phyloP scores from a whole-genome alignment of 2,888 invertebrate species.

The Epicampocera succincta region DNA sequence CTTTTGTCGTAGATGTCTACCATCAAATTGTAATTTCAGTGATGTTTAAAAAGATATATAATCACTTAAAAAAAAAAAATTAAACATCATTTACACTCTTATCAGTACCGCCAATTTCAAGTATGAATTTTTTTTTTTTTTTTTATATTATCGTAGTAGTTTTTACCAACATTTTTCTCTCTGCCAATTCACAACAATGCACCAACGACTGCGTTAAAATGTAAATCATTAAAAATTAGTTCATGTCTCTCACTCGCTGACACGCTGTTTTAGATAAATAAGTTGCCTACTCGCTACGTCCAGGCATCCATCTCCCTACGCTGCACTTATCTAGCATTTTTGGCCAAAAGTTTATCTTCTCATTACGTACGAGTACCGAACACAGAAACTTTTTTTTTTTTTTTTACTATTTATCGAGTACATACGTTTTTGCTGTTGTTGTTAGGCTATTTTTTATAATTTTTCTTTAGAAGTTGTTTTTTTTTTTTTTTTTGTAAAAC shows the following conservation, averaged over 20 bases:
- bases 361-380: conserved; percentile 29
- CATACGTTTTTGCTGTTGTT: neutral
- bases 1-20: too few species aligned
- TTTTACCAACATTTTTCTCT: conserved; percentile 19
- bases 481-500: conserved; percentile 4
- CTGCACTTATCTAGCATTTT: neutral
- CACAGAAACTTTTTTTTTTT: neutral
- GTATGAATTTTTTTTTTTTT: neutral
- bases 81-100: too few species aligned
- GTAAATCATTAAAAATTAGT: conserved; percentile 63
- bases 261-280: conserved; percentile 40
- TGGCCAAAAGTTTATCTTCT: conserved; percentile 43
- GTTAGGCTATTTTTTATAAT: conserved; percentile 4
- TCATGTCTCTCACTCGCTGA: conserved; percentile 53
- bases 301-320: neutral
- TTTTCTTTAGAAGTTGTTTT: conserved; percentile 24
- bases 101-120: neutral
- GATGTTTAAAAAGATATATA: too few species aligned
- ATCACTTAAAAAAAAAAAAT: too few species aligned
- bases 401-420: neutral
- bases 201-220: conserved; percentile 54
- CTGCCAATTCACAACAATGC: conserved; percentile 35
- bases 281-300: neutral
- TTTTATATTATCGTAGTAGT: too few species aligned
- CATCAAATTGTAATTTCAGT: too few species aligned